Conservation (phyloP, 2,797 vertebrate species). For the Trichosurus vulpecula region DNA sequence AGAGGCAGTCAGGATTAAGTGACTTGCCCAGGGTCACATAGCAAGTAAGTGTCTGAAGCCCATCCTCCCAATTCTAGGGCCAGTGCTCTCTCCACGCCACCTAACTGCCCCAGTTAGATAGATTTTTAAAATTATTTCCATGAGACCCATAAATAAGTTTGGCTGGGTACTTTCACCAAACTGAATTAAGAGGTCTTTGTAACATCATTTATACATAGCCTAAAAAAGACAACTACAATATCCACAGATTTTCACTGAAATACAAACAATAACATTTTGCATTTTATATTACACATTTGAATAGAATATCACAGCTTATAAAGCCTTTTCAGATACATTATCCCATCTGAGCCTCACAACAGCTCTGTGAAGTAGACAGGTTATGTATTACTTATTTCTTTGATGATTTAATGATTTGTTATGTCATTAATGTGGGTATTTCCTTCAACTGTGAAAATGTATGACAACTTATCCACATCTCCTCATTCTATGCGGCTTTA, state of each 20-base stretch:
- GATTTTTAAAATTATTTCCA: background rate
- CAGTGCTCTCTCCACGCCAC: background rate
- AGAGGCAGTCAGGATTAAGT: background rate
- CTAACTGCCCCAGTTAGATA: background rate
- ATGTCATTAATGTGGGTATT: background rate
- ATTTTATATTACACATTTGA: background rate
- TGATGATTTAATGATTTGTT: background rate
- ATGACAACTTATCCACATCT: background rate
- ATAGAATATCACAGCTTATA: background rate
- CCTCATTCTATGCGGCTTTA: background rate
- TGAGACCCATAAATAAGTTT: background rate
- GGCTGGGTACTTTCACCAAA: background rate
- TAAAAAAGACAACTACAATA: background rate
- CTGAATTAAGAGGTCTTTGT: background rate
- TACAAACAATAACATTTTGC: background rate
- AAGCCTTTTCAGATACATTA: background rate
- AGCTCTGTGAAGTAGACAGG: background rate
- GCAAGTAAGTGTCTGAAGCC: background rate
- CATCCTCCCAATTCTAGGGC: background rate
- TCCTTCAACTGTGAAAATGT: background rate
- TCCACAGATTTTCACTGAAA: background rate
- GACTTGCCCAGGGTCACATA: background rate
- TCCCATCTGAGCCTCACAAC: background rate
- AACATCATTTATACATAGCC: background rate
- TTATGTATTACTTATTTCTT: background rate